These are phyloP conservation scores for Solea solea DNA, from an alignment of 2,113 vertebrate species.

Conservation along the genomic window DNA sequence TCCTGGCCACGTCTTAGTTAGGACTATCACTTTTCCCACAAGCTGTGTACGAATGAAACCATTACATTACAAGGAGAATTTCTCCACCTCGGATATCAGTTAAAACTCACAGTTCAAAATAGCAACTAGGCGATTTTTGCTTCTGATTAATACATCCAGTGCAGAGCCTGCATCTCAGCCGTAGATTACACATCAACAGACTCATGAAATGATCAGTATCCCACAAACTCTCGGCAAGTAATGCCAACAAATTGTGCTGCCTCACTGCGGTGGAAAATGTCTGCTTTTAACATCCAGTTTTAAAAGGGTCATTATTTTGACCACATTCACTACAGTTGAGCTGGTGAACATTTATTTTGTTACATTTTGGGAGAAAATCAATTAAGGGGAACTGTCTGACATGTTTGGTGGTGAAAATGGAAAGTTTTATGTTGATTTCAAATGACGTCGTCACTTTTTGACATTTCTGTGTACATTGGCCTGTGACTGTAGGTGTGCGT, in stretches of 20 bases:
- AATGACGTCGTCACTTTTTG: background rate
- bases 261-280: slow-evolving; percentile 12
- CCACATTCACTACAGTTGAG: background rate
- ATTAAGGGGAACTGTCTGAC: background rate
- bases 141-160: slow-evolving; percentile 11
- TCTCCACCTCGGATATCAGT: background rate
- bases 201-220: slow-evolving; percentile 29
- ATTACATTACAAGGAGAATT: background rate
- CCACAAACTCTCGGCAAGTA: slow-evolving; percentile 21
- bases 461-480: background rate
- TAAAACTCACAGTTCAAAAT: slow-evolving; percentile 7
- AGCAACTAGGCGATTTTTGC: slow-evolving; percentile 15
- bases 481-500: slow-evolving; percentile 9
- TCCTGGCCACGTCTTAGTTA: background rate
- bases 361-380: background rate
- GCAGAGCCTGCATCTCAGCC: slow-evolving; percentile 10
- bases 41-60: background rate
- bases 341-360: slow-evolving; percentile 6
- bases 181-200: slow-evolving; percentile 16
- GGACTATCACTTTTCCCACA: background rate
- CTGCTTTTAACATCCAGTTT: slow-evolving; percentile 14
- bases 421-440: slow-evolving; percentile 7
- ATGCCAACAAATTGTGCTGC: slow-evolving; percentile 28
- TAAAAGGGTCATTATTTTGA: slow-evolving; percentile 18
- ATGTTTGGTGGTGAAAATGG: background rate